A percentile compares a stretch with the other conserved stretches of the same genome.
Conservation (phyloP, 2,888 invertebrate genomes). For the Acanthosepion esculentum region DNA sequence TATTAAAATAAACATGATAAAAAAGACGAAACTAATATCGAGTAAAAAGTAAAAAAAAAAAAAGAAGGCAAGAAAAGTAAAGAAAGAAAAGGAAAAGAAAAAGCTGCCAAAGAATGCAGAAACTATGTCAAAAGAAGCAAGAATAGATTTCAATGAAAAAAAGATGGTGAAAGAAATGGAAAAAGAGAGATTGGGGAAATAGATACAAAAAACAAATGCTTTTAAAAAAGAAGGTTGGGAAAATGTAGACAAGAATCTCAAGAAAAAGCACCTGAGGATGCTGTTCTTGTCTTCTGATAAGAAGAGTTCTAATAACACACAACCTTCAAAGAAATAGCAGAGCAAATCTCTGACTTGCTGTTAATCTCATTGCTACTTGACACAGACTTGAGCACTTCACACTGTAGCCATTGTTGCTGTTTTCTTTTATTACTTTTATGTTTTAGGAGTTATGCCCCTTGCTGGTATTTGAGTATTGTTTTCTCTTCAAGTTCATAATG, state of each 20-base stretch:
- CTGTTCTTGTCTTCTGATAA: background rate
- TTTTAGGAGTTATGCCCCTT: background rate
- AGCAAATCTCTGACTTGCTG: background rate
- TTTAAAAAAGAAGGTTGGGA: background rate
- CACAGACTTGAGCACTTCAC: background rate
- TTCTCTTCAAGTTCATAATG: background rate
- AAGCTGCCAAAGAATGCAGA: background rate
- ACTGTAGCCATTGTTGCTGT: background rate
- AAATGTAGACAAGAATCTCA: slow-evolving; percentile 33
- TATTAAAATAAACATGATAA: background rate
- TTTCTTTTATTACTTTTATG: background rate
- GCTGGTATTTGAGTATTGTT: background rate
- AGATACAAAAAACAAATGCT: background rate
- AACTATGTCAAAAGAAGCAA: background rate
- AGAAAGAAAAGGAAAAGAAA: background rate
- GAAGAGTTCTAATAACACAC: background rate
- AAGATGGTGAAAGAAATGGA: too few species aligned
- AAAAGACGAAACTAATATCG: background rate
- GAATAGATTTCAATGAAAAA: background rate
- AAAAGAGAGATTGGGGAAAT: background rate
- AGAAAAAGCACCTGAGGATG: background rate
- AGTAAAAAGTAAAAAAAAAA: background rate
- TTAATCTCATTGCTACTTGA: slow-evolving; percentile 20
- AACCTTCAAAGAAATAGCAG: background rate
- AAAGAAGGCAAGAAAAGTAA: background rate